Percentiles rank a stretch among this genome's conserved stretches.
phyloP scores from a whole-genome alignment of 2,113 vertebrate genomes.

The Girardinichthys multiradiatus region DNA sequence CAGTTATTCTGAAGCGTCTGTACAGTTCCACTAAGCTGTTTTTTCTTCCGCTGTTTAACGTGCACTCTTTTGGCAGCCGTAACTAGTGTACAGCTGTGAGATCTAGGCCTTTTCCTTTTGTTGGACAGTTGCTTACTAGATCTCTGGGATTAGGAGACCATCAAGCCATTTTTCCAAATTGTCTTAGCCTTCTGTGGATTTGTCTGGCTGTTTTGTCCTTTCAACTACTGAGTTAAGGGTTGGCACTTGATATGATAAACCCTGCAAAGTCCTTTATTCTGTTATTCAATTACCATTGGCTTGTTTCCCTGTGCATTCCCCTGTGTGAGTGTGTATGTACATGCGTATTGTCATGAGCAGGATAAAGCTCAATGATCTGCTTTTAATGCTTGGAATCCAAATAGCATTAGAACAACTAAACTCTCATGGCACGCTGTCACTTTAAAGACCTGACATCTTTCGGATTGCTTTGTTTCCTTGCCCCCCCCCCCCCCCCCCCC shows the following conservation, averaged over 20 bases:
- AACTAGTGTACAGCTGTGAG: constrained; percentile 10
- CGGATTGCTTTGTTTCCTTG: constrained; percentile 39
- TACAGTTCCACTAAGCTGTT: not conserved
- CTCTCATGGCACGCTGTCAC: constrained; percentile 11
- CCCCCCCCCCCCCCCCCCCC: not conserved
- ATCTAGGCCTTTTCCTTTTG: constrained; percentile 33
- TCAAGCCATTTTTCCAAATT: constrained; percentile 63
- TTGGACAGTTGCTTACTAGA: constrained; percentile 59
- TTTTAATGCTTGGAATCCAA: constrained; percentile 22
- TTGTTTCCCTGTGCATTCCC: constrained; percentile 16
- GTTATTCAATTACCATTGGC: constrained; percentile 57
- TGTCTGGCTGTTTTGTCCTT: constrained; percentile 58
- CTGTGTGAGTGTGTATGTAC: constrained; percentile 15
- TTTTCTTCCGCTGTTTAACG: not conserved
- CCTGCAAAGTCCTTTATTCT: constrained; percentile 60
- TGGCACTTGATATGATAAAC: constrained; percentile 53
- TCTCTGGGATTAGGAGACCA: constrained; percentile 64
- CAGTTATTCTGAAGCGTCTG: not conserved
- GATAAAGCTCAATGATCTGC: constrained; percentile 18
- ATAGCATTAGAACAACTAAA: constrained; percentile 17
- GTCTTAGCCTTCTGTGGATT: constrained; percentile 59
- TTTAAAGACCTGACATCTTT: constrained; percentile 16
- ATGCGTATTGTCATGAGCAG: constrained; percentile 11
- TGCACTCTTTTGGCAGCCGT: not conserved
- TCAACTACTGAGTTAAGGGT: constrained; percentile 43